phyloP scores from a whole-genome alignment of 1,140 invertebrate species.

The Pseudomyrmex flavicornis region DNA sequence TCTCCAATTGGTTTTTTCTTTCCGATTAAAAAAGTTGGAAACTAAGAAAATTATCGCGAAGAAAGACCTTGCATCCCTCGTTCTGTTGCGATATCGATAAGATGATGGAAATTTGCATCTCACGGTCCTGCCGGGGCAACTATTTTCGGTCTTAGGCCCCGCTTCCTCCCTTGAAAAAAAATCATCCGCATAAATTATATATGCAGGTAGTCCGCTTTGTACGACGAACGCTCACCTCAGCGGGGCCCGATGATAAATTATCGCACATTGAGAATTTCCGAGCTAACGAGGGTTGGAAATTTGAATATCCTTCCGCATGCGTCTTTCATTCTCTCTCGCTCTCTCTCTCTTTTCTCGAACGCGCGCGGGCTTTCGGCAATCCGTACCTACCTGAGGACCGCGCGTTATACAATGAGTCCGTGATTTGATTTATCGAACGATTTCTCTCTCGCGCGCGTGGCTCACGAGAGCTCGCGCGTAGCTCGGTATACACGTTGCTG shows the following conservation, averaged over 20 bases:
- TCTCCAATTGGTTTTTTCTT: too few relatives aligned
- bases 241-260: conserved; percentile 84
- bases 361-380: conserved; percentile 47
- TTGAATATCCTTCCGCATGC: conserved; percentile 82
- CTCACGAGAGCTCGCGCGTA: neutral
- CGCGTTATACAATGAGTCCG: conserved; percentile 80
- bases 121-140: conserved; percentile 67
- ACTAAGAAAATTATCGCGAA: too few relatives aligned
- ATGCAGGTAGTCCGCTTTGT: conserved; percentile 81
- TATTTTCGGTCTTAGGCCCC: conserved; percentile 68
- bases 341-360: conserved; percentile 58
- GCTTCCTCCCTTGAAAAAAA: conserved; percentile 71
- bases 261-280: conserved; percentile 81
- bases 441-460: conserved; percentile 71
- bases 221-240: conserved; percentile 75
- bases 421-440: conserved; percentile 84
- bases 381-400: conserved; percentile 78
- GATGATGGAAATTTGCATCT: neutral
- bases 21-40: too few relatives aligned
- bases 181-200: conserved; percentile 78
- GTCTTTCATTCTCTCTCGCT: conserved; percentile 79
- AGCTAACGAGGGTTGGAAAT: conserved; percentile 83
- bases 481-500: conserved; percentile 42
- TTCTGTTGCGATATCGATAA: neutral
- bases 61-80: neutral